Conservation (phyloP, 2,797 vertebrate species). For the Alca torda region DNA sequence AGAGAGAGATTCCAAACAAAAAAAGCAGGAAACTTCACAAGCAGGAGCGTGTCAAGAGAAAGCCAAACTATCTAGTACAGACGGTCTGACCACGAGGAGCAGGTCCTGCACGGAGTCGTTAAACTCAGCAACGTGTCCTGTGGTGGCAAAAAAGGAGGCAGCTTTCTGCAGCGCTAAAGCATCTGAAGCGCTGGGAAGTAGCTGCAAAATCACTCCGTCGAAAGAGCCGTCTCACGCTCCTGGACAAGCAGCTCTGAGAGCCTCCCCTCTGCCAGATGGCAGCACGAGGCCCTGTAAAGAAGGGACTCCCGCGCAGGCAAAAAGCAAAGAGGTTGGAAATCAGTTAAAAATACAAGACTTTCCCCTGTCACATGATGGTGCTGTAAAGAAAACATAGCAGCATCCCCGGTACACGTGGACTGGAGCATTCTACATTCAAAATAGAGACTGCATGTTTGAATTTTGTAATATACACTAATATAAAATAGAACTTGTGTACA, state of each 20-base stretch:
- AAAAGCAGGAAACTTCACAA: constrained; percentile 37
- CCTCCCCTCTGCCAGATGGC: constrained; percentile 57
- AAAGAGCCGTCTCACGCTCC: constrained; percentile 64
- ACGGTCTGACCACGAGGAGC: not conserved
- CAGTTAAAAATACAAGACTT: constrained; percentile 75
- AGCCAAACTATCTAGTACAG: constrained; percentile 5
- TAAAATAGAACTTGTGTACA: constrained; percentile 73
- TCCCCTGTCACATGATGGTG: constrained; percentile 76
- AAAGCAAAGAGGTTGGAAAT: constrained; percentile 62
- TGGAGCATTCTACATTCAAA: constrained; percentile 38
- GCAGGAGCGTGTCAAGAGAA: constrained; percentile 39
- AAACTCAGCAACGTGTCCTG: not conserved
- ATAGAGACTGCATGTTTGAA: constrained; percentile 71
- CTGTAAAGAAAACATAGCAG: constrained; percentile 87
- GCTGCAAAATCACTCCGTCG: constrained; percentile 50
- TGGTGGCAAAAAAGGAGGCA: constrained; percentile 25
- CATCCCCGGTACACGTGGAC: constrained; percentile 52
- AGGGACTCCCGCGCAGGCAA: constrained; percentile 7
- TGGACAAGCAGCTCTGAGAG: constrained; percentile 47
- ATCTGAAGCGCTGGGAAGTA: constrained; percentile 53
- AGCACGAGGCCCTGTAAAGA: constrained; percentile 63
- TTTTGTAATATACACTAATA: constrained; percentile 79
- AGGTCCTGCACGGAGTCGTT: constrained; percentile 35
- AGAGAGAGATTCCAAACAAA: constrained; percentile 63
- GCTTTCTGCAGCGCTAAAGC: constrained; percentile 47